Evolutionary conservation across 2,113 vertebrate species (phyloP).

Genomic region (Hemicordylus capensis): DNA sequence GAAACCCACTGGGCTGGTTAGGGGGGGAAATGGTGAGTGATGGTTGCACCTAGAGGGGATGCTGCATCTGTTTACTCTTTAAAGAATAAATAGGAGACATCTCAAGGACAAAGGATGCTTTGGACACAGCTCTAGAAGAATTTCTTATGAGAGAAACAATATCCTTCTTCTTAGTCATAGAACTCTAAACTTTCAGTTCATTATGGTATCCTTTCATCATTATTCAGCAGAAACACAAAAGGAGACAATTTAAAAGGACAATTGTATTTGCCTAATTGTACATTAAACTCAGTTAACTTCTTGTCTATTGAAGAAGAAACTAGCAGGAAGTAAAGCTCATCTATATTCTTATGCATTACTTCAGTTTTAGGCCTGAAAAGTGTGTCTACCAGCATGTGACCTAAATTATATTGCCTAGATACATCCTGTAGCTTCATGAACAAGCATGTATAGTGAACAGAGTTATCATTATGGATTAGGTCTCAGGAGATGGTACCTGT

Average conservation of each 20-base stretch:
- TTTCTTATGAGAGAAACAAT: background rate
- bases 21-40: fast-evolving
- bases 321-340: too few relatives aligned
- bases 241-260: background rate
- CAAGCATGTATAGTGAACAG: too few relatives aligned
- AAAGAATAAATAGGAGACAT: slow-evolving; percentile 10
- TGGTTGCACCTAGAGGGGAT: background rate
- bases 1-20: background rate
- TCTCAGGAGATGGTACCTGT: too few relatives aligned
- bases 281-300: background rate
- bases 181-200: slow-evolving; percentile 1
- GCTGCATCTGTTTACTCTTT: background rate
- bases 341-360: too few relatives aligned
- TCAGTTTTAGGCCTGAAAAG: too few relatives aligned
- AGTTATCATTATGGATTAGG: too few relatives aligned
- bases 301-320: background rate
- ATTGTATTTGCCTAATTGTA: background rate
- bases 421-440: too few relatives aligned
- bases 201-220: background rate
- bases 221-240: background rate
- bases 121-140: background rate
- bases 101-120: slow-evolving; percentile 23
- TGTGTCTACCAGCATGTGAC: too few relatives aligned
- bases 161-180: background rate
- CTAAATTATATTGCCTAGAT: too few relatives aligned